Conservation (phyloP, 2,797 vertebrate genomes). For the Anguilla pacifica region DNA sequence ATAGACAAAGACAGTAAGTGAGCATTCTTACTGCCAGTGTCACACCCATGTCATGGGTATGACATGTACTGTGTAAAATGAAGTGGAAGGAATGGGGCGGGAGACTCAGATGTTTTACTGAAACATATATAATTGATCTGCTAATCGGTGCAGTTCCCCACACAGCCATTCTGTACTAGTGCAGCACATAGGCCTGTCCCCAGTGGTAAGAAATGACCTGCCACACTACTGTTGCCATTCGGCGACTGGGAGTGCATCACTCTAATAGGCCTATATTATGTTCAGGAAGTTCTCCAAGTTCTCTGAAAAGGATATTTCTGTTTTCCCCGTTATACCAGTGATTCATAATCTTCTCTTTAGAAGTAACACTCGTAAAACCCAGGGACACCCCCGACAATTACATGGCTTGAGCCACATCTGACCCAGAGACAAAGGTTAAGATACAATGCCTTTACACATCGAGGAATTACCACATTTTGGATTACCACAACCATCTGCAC, state of each 20-base stretch:
- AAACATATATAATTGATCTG: background rate
- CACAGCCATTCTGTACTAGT: background rate
- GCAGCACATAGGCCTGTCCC: background rate
- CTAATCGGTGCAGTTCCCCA: background rate
- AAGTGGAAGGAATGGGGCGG: background rate
- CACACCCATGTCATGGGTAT: background rate
- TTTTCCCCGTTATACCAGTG: background rate
- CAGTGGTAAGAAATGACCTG: background rate
- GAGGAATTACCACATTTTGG: too few relatives aligned
- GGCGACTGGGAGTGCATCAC: background rate
- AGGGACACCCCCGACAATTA: background rate
- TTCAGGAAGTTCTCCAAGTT: background rate
- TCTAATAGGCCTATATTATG: background rate
- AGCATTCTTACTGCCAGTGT: background rate
- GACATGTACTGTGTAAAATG: too few relatives aligned
- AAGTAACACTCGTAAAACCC: background rate
- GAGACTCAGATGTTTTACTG: background rate
- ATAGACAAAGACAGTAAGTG: conserved; percentile 65
- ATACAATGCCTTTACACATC: too few relatives aligned
- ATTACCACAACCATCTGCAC: background rate
- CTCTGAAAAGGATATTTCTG: too few relatives aligned
- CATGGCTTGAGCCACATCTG: too few relatives aligned
- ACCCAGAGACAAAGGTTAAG: too few relatives aligned
- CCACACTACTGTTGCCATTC: background rate
- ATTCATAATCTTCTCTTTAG: background rate